These are phyloP conservation scores for Leptinotarsa undecemlineata DNA, from an alignment of 1,140 invertebrate genomes.

Conservation along the genomic window DNA sequence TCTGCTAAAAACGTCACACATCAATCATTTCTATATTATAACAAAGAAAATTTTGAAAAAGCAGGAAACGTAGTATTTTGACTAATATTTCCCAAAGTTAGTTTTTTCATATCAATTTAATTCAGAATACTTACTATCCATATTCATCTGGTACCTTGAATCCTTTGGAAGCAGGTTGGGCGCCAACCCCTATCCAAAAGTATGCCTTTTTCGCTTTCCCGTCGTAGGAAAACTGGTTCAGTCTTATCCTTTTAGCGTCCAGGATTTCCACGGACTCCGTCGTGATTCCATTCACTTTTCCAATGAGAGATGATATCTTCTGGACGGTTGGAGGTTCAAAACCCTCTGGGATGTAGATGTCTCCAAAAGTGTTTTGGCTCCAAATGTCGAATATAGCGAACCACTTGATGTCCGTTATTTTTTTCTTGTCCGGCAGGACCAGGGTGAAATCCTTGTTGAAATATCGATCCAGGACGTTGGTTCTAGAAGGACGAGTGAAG, in stretches of 20 bases:
- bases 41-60: no score
- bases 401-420: slow-evolving; percentile 88
- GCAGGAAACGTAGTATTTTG: slow-evolving; percentile 9
- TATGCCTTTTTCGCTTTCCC: slow-evolving; percentile 76
- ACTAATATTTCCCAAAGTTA: neutral
- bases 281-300: slow-evolving; percentile 68
- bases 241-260: slow-evolving; percentile 79
- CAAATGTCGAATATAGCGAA: slow-evolving; percentile 86
- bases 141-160: slow-evolving; percentile 85
- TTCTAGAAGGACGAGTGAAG: slow-evolving; percentile 61
- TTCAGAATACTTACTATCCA: slow-evolving; percentile 78
- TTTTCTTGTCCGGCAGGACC: slow-evolving; percentile 82
- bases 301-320: slow-evolving; percentile 70
- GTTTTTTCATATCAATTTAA: no score
- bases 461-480: slow-evolving; percentile 83
- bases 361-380: slow-evolving; percentile 85
- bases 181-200: slow-evolving; percentile 87
- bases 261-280: slow-evolving; percentile 77
- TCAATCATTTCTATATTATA: no score
- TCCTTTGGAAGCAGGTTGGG: slow-evolving; percentile 77
- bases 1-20: no score
- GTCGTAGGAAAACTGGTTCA: slow-evolving; percentile 78
- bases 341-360: slow-evolving; percentile 88
- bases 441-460: slow-evolving; percentile 85
- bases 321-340: slow-evolving; percentile 85